phyloP scores from a whole-genome alignment of 2,888 invertebrate genomes.

The Rhagonycha lutea region DNA sequence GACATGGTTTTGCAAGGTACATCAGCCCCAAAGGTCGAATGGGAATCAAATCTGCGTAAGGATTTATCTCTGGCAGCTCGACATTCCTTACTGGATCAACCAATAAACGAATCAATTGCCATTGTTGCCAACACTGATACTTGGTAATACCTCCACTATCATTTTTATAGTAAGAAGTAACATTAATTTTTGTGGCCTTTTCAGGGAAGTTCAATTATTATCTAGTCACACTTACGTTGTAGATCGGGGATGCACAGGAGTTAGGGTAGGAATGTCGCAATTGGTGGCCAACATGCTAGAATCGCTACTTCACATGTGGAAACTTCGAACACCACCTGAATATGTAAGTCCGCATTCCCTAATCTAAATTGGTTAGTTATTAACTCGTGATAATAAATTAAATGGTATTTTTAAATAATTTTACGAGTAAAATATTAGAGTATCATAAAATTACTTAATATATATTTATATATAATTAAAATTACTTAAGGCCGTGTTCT shows the following conservation, averaged over 20 bases:
- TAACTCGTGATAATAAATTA: no score
- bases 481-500: no score
- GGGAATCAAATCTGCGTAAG: conserved; percentile 62
- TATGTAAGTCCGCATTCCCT: conserved; percentile 72
- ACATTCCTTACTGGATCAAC: conserved; percentile 66
- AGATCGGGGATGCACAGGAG: conserved; percentile 53
- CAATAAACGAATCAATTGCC: conserved; percentile 78
- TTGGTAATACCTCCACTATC: conserved; percentile 61
- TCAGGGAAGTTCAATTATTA: conserved; percentile 61
- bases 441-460: no score
- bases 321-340: conserved; percentile 74
- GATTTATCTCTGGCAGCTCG: conserved; percentile 59
- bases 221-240: conserved; percentile 59
- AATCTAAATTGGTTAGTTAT: no score
- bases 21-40: conserved; percentile 59
- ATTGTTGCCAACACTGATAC: conserved; percentile 80
- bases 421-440: no score
- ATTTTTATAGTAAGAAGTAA: conserved; percentile 28
- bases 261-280: conserved; percentile 76
- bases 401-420: no score
- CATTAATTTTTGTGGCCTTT: conserved; percentile 25
- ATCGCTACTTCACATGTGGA: conserved; percentile 76
- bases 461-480: no score
- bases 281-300: conserved; percentile 84
- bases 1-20: conserved; percentile 79